These are phyloP conservation scores for Brachypterus glaber DNA, from an alignment of 2,888 invertebrate genomes.

Conservation along the genomic window DNA sequence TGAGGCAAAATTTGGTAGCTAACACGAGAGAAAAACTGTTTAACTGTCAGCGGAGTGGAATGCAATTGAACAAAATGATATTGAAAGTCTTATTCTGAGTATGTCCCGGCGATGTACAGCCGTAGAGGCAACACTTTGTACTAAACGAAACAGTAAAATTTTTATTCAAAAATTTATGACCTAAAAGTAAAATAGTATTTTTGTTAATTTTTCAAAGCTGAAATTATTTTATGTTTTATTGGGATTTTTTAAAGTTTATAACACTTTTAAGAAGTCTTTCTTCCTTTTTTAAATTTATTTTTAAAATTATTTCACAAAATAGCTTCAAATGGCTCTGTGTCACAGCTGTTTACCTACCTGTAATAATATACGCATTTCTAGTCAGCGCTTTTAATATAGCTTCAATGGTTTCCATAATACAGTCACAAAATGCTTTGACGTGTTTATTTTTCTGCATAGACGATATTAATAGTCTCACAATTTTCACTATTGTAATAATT, in stretches of 20 bases:
- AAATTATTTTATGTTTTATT: too few species aligned
- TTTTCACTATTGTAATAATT: constrained; percentile 17
- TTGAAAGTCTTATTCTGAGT: constrained; percentile 9
- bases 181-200: too few species aligned
- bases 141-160: too few species aligned
- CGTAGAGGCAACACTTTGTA: constrained; percentile 7
- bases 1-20: constrained; percentile 1
- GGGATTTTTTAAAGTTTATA: too few species aligned
- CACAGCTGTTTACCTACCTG: constrained; percentile 17
- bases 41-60: constrained; percentile 5
- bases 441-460: constrained; percentile 7
- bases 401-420: constrained; percentile 16
- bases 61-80: constrained; percentile 5
- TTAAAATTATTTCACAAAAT: too few species aligned
- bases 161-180: too few species aligned
- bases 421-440: constrained; percentile 18
- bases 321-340: too few species aligned
- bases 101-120: constrained; percentile 6
- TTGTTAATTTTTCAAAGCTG: too few species aligned
- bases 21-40: constrained; percentile 1
- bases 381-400: constrained; percentile 19
- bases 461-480: constrained; percentile 13
- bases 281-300: too few species aligned
- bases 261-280: too few species aligned
- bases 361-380: constrained; percentile 22